Conservation (phyloP, 2,113 vertebrate species). For the Sceloporus undulatus region DNA sequence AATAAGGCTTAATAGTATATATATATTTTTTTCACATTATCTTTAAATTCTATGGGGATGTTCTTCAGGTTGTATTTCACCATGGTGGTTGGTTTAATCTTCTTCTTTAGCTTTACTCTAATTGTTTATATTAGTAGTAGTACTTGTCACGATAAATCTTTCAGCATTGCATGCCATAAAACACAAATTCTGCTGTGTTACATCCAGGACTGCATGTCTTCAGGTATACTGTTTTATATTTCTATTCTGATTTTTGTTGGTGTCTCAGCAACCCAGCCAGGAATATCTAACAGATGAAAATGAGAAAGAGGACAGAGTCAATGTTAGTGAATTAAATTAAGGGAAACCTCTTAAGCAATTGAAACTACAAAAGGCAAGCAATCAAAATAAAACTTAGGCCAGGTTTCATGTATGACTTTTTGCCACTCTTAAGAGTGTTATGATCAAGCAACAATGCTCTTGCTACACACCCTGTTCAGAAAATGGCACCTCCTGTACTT, state of each 20-base stretch:
- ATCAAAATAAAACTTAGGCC: neutral
- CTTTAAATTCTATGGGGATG: too few relatives aligned
- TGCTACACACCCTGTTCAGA: conserved; percentile 16
- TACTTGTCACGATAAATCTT: too few relatives aligned
- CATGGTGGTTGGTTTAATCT: too few relatives aligned
- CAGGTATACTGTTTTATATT: neutral
- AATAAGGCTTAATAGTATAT: too few relatives aligned
- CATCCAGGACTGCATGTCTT: too few relatives aligned
- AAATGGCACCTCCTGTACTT: conserved; percentile 35
- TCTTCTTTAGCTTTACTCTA: too few relatives aligned
- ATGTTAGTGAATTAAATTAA: neutral
- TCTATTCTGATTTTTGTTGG: neutral
- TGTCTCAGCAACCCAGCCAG: neutral
- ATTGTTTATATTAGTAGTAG: too few relatives aligned
- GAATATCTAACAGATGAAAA: neutral
- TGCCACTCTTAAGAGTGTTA: conserved; percentile 14
- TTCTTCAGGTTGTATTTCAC: too few relatives aligned
- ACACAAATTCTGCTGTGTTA: too few relatives aligned
- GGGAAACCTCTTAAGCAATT: neutral
- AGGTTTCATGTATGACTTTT: neutral
- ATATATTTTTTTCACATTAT: too few relatives aligned
- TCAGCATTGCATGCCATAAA: too few relatives aligned
- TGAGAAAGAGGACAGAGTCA: neutral
- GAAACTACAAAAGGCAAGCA: conserved; percentile 4
- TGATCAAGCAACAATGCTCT: conserved; percentile 7